A percentile compares a stretch with the other conserved stretches of the same genome.
Evolutionary conservation across 35 echinoderm and acorn worm species (phyloP).

Genomic region (Anneissia japonica): DNA sequence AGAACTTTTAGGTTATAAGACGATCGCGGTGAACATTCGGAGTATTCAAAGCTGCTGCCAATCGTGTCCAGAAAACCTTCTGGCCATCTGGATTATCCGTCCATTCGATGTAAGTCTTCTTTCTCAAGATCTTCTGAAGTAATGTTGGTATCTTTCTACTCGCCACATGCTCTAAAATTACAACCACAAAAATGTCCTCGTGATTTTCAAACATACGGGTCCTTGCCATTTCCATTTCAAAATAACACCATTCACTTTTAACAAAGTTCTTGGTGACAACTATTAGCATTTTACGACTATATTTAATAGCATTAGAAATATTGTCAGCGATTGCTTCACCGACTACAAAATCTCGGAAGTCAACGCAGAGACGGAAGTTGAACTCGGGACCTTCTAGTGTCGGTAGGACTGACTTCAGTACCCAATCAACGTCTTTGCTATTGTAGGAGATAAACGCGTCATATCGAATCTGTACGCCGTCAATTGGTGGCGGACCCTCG

Average conservation of each 20-base stretch:
- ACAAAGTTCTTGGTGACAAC: slow-evolving; percentile 56
- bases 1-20: background rate
- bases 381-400: slow-evolving; percentile 20
- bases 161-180: background rate
- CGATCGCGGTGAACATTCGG: background rate
- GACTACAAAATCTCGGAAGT: slow-evolving; percentile 49
- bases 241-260: slow-evolving; percentile 66
- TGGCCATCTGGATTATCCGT: background rate
- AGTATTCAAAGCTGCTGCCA: background rate
- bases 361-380: slow-evolving; percentile 22
- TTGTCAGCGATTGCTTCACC: slow-evolving; percentile 59
- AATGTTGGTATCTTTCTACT: background rate
- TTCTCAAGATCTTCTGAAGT: background rate
- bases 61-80: background rate
- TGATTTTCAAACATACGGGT: background rate
- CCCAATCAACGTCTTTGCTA: slow-evolving; percentile 49
- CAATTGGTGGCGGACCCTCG: background rate
- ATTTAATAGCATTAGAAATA: slow-evolving; percentile 43
- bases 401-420: slow-evolving; percentile 30
- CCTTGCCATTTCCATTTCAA: slow-evolving; percentile 48
- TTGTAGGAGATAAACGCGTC: slow-evolving; percentile 69
- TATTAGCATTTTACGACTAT: slow-evolving; percentile 43
- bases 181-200: background rate
- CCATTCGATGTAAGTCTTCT: slow-evolving; percentile 18
- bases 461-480: background rate